Base-by-base conservation (phyloP, 2,113 vertebrate genomes). In the Tychaedon coryphoeus region DNA sequence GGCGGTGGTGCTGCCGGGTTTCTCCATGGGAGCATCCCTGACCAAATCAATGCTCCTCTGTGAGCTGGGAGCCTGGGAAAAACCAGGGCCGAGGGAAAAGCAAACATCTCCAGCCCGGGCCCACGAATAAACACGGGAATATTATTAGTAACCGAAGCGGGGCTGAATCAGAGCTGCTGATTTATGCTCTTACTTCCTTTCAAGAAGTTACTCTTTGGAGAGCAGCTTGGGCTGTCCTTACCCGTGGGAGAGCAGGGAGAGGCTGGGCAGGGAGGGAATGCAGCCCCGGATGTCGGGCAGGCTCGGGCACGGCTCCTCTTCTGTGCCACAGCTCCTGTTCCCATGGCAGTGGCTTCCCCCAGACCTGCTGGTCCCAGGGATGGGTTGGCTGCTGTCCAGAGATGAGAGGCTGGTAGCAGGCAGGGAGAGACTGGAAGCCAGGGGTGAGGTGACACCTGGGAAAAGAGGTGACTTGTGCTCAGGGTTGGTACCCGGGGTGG, bases 31-130 rank as follows among this genome's bases (percentile, higher is more conserved):
- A 93, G 72, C 87, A 92, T 97, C 94, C 77, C 77, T 60, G 60
- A 79, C 25, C 65, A 65, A 83, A 91, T 64, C 61, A 87, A 79
- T 45, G 92, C 80, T 95, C 54, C 56, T 66, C 74, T 51, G 79
- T 12, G 33, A 75, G 76, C 86, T 65, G 70, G 90, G 96, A 97
- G 96, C 97, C 97, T 98, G 97, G 97, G 97, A 97, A 98, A 96
- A 97, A 86, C 62, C 95, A 72, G 9, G 57, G 86, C 65, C 7
- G 1, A 97, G 94, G 96, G 95, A 96, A 97, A 98, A 96, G 96
- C 97, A 97, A 97, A 97, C 97, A 96, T 94, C 67, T 84, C 45
- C 86, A 51, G 73, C 77, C 36, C 56, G 36, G 94, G 95, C 91
- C 95, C 72, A 92, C 6, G 84, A 90, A 97, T 97, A 98, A 98